These are phyloP conservation scores for Aphelenchoides besseyi DNA, from an alignment of 1,140 invertebrate species.

Conservation along the genomic window DNA sequence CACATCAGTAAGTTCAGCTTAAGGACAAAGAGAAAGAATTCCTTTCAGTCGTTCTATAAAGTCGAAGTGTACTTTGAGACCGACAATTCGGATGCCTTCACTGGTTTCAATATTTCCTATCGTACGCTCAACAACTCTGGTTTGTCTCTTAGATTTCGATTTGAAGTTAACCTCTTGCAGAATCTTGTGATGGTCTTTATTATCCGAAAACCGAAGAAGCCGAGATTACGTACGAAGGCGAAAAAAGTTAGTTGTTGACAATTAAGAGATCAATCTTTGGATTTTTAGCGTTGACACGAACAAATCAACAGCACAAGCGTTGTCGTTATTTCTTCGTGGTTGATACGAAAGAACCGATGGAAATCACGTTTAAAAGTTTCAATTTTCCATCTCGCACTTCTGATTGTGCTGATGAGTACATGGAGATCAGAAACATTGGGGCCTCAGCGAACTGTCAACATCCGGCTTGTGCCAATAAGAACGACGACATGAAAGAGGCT, in stretches of 20 bases:
- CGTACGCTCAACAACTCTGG: background rate
- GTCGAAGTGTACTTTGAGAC: constrained; percentile 53
- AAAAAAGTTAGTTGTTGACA: constrained; percentile 27
- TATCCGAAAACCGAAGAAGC: constrained; percentile 10
- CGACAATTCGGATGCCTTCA: constrained; percentile 34
- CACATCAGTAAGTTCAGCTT: too few species aligned
- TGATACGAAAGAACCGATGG: constrained; percentile 37
- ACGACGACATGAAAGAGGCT: constrained; percentile 20
- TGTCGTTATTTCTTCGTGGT: constrained; percentile 50
- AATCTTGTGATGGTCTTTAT: constrained; percentile 41
- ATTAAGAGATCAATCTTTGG: background rate
- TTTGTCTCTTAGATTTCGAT: background rate
- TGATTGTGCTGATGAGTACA: constrained; percentile 53
- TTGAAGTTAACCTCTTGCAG: constrained; percentile 5
- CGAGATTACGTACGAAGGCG: constrained; percentile 39
- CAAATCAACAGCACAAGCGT: constrained; percentile 50
- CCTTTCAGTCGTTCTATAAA: constrained; percentile 30
- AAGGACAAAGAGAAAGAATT: background rate
- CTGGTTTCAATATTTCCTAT: constrained; percentile 48
- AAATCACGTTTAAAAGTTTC: constrained; percentile 52
- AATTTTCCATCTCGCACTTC: constrained; percentile 44
- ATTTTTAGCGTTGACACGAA: constrained; percentile 41
- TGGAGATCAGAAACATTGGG: constrained; percentile 59
- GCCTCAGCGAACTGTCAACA: constrained; percentile 49
- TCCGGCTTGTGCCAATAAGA: constrained; percentile 49